These are phyloP conservation scores for Schizaphis graminum DNA, from an alignment of 2,888 invertebrate species.

Conservation along the genomic window DNA sequence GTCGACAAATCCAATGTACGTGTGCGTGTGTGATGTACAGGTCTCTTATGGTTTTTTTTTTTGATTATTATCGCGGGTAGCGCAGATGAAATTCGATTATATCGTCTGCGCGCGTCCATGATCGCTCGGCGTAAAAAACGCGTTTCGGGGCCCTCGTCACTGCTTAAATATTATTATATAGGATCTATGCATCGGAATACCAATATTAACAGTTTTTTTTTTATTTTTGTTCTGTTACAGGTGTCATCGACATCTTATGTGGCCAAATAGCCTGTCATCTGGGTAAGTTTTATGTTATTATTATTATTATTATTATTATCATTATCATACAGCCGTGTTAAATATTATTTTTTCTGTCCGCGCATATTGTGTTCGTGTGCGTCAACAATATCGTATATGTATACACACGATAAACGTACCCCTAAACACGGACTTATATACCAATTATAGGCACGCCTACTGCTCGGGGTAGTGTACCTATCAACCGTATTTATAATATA, in stretches of 20 bases:
- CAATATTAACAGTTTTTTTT: not conserved
- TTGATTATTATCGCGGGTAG: not conserved
- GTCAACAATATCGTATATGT: not conserved
- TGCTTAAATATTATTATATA: too few species aligned
- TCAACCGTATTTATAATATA: not conserved
- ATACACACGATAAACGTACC: not conserved
- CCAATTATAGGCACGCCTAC: not conserved
- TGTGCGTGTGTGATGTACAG: not conserved
- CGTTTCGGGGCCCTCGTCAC: not conserved
- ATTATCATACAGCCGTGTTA: not conserved
- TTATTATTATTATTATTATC: too few species aligned
- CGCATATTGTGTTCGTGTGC: not conserved
- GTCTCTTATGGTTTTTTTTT: not conserved
- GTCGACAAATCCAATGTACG: not conserved
- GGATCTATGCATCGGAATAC: not conserved
- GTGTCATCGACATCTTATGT: slow-evolving; percentile 68
- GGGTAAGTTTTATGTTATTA: slow-evolving; percentile 68
- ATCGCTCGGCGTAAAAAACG: too few species aligned
- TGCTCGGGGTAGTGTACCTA: not conserved
- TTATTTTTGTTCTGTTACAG: slow-evolving; percentile 64
- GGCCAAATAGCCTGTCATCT: slow-evolving; percentile 69
- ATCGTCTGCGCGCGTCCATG: too few species aligned
- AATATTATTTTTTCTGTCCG: not conserved
- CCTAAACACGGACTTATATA: not conserved
- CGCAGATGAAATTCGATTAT: too few species aligned